These are phyloP conservation scores for Camarhynchus parvulus DNA, from an alignment of 2,113 vertebrate species.

Conservation along the genomic window DNA sequence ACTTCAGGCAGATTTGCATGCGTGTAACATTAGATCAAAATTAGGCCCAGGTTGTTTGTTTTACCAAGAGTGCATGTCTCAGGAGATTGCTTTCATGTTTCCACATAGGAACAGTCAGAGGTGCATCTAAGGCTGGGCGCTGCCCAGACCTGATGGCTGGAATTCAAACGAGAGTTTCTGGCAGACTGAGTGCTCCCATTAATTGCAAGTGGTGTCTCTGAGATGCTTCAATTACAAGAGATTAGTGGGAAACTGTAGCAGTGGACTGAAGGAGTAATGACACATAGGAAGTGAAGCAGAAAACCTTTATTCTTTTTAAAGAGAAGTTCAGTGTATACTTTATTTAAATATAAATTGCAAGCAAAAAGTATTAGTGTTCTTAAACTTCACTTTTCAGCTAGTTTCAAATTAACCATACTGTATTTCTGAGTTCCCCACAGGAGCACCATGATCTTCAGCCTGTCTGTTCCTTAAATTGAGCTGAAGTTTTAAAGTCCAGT, in stretches of 20 bases:
- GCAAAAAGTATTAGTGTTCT: not conserved
- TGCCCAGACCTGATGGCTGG: not conserved
- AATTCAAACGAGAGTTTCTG: slow-evolving; percentile 29
- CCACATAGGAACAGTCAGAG: not conserved
- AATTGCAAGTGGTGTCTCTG: slow-evolving; percentile 50
- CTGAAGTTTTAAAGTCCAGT: not conserved
- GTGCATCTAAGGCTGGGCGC: not conserved
- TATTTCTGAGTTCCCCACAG: slow-evolving; percentile 12
- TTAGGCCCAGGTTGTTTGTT: not conserved
- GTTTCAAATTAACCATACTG: not conserved
- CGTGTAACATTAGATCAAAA: not conserved
- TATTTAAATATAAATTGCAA: slow-evolving; percentile 61
- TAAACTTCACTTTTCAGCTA: not conserved
- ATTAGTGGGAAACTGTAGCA: slow-evolving; percentile 51
- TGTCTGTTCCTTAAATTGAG: not conserved
- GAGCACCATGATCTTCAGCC: not conserved
- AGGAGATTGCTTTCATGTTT: not conserved
- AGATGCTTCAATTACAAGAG: slow-evolving; percentile 62
- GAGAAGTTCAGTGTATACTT: slow-evolving; percentile 26
- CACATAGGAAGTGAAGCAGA: slow-evolving; percentile 59
- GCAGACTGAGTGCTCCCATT: slow-evolving; percentile 29
- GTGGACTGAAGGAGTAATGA: slow-evolving; percentile 47
- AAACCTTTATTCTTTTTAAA: slow-evolving; percentile 58
- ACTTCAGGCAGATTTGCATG: not conserved
- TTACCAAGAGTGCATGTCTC: not conserved